Evolutionary conservation across 2,113 vertebrate genomes (phyloP), one percentile per base, ranked within the genome.

Genomic region (Larimichthys polyactis): DNA sequence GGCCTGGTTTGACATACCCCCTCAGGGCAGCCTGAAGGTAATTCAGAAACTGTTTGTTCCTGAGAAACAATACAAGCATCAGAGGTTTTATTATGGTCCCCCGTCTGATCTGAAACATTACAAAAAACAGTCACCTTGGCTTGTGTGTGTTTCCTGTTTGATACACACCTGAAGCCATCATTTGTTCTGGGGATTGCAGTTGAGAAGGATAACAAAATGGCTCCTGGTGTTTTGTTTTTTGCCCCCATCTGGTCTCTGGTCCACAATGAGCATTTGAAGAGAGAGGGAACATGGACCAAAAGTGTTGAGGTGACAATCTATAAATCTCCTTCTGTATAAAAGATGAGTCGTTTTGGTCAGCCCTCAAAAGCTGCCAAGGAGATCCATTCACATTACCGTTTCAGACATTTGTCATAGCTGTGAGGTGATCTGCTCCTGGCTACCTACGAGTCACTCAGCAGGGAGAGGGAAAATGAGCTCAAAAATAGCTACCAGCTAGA

Each of bases 231-330:
- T 89, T 83, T 90, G 78, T 87, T 87, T 36, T 90, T 95, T 92
- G 93, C 87, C 92, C 95, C 95, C 97, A 97, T 97, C 96, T 98
- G 97, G 94, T 96, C 94, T 94, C 95, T 83, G 74, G 80, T 64
- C 78, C 57, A 36, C 83, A 52, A 84, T 89, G 81, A 90, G 68
- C 49, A 51, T 82, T 75, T 51, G 66, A 73, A 64, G 63, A 68
- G 66, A 74, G 48, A 1, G 27, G 49, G 59, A 80, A 88, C 10
- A 27, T 10, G 44, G 57, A 84, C 62, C 92, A 96, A 95, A 96
- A 80, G 93, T 62, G 76, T 95, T 95, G 94, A 95, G 93, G 93
- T 95, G 94, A 96, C 92, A 95, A 94, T 93, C 92, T 93, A 89
- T 88, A 87, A 95, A 95, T 95, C 95, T 95, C 94, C 94, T 95